phyloP scores from a whole-genome alignment of 1,140 invertebrate species.

The Catajapyx aquilonaris region DNA sequence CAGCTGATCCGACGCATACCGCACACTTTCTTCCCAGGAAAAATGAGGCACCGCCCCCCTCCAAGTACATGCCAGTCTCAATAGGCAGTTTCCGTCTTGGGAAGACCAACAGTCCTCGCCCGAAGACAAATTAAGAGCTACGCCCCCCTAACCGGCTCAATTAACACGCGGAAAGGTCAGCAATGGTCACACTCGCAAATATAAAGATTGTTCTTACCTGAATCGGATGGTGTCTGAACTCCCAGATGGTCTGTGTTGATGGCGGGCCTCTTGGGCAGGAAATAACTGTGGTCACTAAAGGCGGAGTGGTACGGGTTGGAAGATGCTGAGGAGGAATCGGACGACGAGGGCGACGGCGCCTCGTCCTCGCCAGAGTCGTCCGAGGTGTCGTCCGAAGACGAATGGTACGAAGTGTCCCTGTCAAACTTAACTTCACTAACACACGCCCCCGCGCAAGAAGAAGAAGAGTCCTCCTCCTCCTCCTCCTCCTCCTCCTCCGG shows the following conservation, averaged over 20 bases:
- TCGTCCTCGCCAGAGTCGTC: conserved; percentile 14
- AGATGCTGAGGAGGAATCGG: conserved; percentile 10
- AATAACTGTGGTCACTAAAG: conserved; percentile 44
- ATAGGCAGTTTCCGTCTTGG: no score
- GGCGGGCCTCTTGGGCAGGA: conserved; percentile 29
- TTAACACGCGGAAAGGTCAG: no score
- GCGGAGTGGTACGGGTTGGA: no score
- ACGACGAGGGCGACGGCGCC: conserved; percentile 13
- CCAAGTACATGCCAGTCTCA: no score
- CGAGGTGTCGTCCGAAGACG: conserved; percentile 11
- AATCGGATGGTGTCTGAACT: conserved; percentile 64
- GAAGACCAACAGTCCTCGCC: no score
- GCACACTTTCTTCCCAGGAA: no score
- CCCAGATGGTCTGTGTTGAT: conserved; percentile 35
- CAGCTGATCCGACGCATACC: no score
- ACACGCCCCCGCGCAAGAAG: conserved; percentile 13
- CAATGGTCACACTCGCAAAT: no score
- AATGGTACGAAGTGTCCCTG: conserved; percentile 9
- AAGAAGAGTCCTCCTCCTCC: conserved; percentile 11
- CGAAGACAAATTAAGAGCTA: no score
- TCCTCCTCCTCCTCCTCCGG: neutral
- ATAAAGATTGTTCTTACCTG: conserved; percentile 37
- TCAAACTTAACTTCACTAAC: conserved; percentile 5
- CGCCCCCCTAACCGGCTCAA: no score
- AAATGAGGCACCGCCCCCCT: no score